Base-by-base conservation (phyloP, 2,797 vertebrate species). In the Muscicapa striata region DNA sequence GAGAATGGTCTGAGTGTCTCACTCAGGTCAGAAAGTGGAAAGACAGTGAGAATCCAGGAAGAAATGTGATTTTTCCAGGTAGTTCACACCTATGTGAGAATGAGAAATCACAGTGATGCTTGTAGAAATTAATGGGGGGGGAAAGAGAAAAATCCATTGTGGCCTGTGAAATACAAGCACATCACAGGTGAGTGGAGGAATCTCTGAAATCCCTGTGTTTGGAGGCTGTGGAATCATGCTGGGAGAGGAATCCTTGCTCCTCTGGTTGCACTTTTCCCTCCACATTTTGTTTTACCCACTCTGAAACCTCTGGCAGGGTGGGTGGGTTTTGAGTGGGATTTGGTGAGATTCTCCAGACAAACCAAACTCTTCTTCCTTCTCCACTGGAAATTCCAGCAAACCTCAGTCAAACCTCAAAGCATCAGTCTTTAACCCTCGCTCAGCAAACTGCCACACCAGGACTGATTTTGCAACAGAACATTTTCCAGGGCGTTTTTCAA, bases 401-500 rank as follows among this genome's bases (percentile, higher is more conserved):
- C 59, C 72, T 79, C 63, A 45, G 43, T 45, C 43, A 45, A 45
- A 45, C 43, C 45, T 46, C 45, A 22, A 46, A 46, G 45, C 45
- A 46, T 46, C 48, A 49, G 4, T 27, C 45, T 62, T 75, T 34
- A 73, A 52, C 67, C 59, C 87, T 38, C 17, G 3, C 78, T 76
- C 51, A 59, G 89, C 59, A 68, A 67, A 15, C 40, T 34, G 57
- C 46, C 76, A 58, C 48, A 1, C n/a, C 82, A 73, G 40, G 17
- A 22, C 32, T 54, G 43, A 46, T 59, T 54, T 66, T 34, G 36
- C 54, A 87, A 24, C 5, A 46, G 81, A 83, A 58, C 41, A 29
- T 62, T 84, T 95, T 87, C 81, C 69, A 90, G 58, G 63, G 74
- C 43, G 61, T 74, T 94, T 96, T 95, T 94, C 70, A 84, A 91